Conservation (phyloP, 1,140 invertebrate genomes). For the Brachionus rotundiformis region DNA sequence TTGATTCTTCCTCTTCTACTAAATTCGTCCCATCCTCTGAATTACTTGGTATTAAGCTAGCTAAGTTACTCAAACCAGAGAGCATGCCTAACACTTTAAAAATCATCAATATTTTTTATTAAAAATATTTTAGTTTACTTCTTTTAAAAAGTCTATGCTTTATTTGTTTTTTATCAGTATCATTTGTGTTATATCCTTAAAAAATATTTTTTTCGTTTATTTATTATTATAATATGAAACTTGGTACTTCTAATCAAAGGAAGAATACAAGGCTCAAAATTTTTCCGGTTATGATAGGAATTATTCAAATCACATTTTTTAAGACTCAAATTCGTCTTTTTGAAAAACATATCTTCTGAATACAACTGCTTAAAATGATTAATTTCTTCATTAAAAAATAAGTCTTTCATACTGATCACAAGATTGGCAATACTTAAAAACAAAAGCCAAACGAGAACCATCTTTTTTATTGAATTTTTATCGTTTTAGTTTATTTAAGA, state of each 20-base stretch:
- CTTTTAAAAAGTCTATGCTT: not conserved
- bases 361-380: not conserved
- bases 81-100: constrained; percentile 16
- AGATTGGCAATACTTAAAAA: too few species aligned
- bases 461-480: not conserved
- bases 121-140: not conserved
- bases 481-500: not conserved
- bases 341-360: not conserved
- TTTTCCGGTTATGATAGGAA: not conserved
- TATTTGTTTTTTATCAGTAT: not conserved
- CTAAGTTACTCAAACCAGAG: not conserved
- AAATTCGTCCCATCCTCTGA: not conserved
- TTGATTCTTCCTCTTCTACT: not conserved
- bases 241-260: not conserved
- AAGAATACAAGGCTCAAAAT: not conserved
- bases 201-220: too few species aligned
- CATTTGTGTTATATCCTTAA: too few species aligned
- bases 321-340: not conserved
- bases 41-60: not conserved
- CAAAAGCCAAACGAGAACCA: too few species aligned
- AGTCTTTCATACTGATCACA: too few species aligned
- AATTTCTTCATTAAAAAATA: not conserved
- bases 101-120: not conserved
- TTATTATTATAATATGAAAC: too few species aligned
- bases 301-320: not conserved